phyloP scores from a whole-genome alignment of 2,113 vertebrate genomes.

The Hiodon tergisus region DNA sequence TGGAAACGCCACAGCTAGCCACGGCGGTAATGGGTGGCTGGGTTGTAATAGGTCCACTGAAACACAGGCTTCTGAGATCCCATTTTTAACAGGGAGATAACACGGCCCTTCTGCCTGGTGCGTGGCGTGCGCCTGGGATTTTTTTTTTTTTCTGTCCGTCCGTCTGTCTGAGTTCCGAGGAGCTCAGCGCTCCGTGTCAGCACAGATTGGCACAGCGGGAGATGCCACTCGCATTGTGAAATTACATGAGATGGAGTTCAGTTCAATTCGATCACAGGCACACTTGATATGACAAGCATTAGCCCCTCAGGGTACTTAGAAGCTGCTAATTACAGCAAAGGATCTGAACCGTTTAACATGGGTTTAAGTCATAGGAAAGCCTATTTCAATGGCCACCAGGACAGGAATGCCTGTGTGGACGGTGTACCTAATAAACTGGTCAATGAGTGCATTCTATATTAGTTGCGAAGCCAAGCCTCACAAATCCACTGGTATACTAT shows the following conservation, averaged over 20 bases:
- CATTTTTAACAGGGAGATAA: background rate
- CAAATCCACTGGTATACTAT: slow-evolving; percentile 40
- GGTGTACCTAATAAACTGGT: no score
- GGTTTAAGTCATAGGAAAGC: slow-evolving; percentile 38
- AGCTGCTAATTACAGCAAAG: no score
- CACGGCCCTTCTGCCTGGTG: background rate
- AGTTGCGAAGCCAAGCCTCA: slow-evolving; percentile 19
- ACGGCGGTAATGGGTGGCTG: slow-evolving; percentile 12
- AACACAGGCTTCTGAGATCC: slow-evolving; percentile 1
- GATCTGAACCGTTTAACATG: no score
- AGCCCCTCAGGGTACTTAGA: slow-evolving; percentile 52
- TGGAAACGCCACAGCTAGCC: slow-evolving; percentile 17
- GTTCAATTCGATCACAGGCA: slow-evolving; percentile 40
- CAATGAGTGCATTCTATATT: no score
- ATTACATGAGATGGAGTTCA: slow-evolving; percentile 15
- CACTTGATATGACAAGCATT: slow-evolving; percentile 58
- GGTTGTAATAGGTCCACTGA: slow-evolving; percentile 14
- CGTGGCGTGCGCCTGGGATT: background rate
- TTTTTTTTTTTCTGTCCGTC: background rate
- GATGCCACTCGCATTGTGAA: background rate
- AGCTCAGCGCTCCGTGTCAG: background rate
- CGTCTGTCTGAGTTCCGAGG: background rate
- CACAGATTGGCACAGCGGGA: no score
- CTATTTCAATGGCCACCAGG: no score
- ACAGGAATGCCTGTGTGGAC: no score